Percentiles rank a stretch among this genome's conserved stretches.
These are phyloP conservation scores for Nephila pilipes DNA, from an alignment of 1,140 invertebrate genomes.

Conservation along the genomic window DNA sequence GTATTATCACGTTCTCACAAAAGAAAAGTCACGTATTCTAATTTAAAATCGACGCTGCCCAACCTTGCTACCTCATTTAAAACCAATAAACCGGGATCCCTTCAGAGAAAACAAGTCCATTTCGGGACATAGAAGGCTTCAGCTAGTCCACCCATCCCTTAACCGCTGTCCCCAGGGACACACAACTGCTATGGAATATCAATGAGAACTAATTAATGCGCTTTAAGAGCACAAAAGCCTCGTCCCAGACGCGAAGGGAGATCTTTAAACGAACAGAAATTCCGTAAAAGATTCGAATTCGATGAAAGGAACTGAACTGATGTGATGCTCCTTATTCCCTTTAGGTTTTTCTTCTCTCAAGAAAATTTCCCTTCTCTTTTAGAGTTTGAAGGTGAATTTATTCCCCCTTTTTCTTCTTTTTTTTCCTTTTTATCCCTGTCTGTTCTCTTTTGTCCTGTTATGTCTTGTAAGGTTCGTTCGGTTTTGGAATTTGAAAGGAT, in stretches of 20 bases:
- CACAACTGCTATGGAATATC: slow-evolving; percentile 59
- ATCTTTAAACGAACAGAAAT: slow-evolving; percentile 40
- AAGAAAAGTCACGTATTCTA: slow-evolving; percentile 49
- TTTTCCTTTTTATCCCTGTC: neutral
- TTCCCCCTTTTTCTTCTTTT: neutral
- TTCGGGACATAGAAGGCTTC: neutral
- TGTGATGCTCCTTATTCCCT: slow-evolving; percentile 35
- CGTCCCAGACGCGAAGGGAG: neutral
- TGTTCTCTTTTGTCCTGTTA: slow-evolving; percentile 17
- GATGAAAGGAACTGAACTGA: slow-evolving; percentile 54
- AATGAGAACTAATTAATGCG: slow-evolving; percentile 63
- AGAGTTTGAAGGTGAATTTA: slow-evolving; percentile 1
- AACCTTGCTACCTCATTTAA: slow-evolving; percentile 47
- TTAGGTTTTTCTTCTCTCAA: slow-evolving; percentile 27
- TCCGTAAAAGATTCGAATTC: slow-evolving; percentile 22
- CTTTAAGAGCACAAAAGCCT: slow-evolving; percentile 46
- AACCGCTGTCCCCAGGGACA: neutral
- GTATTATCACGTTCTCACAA: slow-evolving; percentile 50
- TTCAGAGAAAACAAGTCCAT: slow-evolving; percentile 16
- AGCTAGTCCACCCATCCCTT: neutral
- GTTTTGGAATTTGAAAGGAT: slow-evolving; percentile 32
- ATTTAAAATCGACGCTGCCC: slow-evolving; percentile 52
- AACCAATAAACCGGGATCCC: slow-evolving; percentile 55
- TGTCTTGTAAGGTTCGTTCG: slow-evolving; percentile 20
- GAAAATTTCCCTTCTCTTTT: slow-evolving; percentile 1